Conservation (phyloP, 2,797 vertebrate genomes). For the Urophycis tenuis region DNA sequence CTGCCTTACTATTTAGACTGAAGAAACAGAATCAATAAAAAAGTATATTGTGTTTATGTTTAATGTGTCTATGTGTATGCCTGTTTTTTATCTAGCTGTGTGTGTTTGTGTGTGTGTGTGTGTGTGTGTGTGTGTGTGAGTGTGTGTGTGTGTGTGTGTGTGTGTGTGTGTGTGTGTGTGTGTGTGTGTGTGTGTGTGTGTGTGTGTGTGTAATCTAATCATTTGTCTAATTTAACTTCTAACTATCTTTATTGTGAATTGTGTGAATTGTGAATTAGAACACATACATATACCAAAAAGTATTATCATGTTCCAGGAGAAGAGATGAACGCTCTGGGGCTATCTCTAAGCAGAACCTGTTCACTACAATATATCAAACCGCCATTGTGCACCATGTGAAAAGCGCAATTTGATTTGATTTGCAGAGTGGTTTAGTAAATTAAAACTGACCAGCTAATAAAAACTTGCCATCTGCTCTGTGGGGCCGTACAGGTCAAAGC, state of each 20-base stretch:
- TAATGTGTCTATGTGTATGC: too few relatives aligned
- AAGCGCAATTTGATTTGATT: slow-evolving; percentile 46
- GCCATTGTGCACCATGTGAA: slow-evolving; percentile 33
- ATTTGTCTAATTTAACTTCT: neutral
- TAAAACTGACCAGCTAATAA: slow-evolving; percentile 64
- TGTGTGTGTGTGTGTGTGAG: too few relatives aligned
- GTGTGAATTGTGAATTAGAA: neutral
- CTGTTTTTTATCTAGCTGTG: neutral
- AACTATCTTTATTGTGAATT: neutral
- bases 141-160: too few relatives aligned
- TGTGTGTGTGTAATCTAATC: neutral
- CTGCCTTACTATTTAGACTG: too few relatives aligned
- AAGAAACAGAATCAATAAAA: too few relatives aligned
- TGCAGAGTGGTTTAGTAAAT: slow-evolving; percentile 57
- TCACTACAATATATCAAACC: slow-evolving; percentile 23
- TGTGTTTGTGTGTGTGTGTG: neutral
- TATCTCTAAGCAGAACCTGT: slow-evolving; percentile 11
- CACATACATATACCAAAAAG: too few relatives aligned
- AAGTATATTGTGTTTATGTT: too few relatives aligned
- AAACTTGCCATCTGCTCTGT: slow-evolving; percentile 40
- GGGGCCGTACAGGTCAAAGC: slow-evolving; percentile 56
- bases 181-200: too few relatives aligned
- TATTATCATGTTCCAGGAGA: too few relatives aligned
- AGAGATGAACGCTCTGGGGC: neutral
- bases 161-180: neutral